Conservation (phyloP, 2,888 invertebrate genomes). For the Callimorpha dominula region DNA sequence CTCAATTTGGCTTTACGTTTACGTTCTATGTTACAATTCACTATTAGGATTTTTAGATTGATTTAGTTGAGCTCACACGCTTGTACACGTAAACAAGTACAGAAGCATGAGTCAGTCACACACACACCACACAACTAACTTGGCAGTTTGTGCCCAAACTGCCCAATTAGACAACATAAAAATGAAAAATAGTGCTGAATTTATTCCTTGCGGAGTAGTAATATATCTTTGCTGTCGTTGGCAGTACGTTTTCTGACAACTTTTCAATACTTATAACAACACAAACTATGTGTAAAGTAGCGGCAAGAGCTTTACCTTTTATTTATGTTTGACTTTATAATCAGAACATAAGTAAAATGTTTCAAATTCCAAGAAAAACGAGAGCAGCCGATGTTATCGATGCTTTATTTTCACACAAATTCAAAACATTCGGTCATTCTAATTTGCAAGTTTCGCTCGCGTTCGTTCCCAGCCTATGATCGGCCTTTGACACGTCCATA, state of each 20-base stretch:
- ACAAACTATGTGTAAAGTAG: not conserved
- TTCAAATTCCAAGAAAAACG: conserved; percentile 35
- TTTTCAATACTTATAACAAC: no score
- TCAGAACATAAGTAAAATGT: conserved; percentile 11
- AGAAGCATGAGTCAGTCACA: not conserved
- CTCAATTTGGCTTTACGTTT: not conserved
- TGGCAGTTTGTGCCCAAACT: not conserved
- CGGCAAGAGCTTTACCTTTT: not conserved
- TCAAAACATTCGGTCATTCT: conserved; percentile 55
- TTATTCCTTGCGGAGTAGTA: not conserved
- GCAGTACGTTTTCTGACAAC: no score
- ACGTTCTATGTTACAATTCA: not conserved
- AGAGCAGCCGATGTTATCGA: conserved; percentile 42
- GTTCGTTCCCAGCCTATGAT: conserved; percentile 72
- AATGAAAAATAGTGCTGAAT: not conserved
- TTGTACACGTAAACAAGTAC: not conserved
- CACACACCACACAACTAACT: not conserved
- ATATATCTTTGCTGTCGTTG: not conserved
- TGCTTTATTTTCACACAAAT: conserved; percentile 48
- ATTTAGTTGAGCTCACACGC: not conserved
- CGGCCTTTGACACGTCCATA: conserved; percentile 77
- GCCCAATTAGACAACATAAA: not conserved
- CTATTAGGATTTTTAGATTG: not conserved
- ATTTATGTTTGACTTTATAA: not conserved
- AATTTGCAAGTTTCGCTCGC: conserved; percentile 61